Conservation (phyloP, 2,888 invertebrate species). For the Nomada hirtipes region DNA sequence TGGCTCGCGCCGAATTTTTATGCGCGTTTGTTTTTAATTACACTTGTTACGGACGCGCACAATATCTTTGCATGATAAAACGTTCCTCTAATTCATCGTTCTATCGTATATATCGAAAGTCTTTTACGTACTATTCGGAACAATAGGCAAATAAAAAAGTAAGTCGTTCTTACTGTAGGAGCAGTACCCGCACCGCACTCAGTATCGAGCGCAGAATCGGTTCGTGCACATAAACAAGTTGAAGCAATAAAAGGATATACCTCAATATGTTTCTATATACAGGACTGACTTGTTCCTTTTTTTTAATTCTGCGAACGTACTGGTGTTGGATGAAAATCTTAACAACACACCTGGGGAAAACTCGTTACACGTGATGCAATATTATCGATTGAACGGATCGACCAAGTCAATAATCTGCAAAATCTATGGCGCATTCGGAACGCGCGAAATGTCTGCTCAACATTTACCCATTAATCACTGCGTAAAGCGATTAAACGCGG, state of each 20-base stretch:
- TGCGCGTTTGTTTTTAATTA: background rate
- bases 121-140: slow-evolving; percentile 20
- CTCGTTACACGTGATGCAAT: slow-evolving; percentile 39
- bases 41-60: background rate
- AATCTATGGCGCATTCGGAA: slow-evolving; percentile 61
- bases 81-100: slow-evolving; percentile 4
- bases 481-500: slow-evolving; percentile 46
- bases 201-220: slow-evolving; percentile 46
- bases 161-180: slow-evolving; percentile 38
- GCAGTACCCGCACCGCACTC: slow-evolving; percentile 16
- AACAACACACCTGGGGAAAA: slow-evolving; percentile 22
- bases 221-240: slow-evolving; percentile 42
- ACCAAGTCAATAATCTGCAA: slow-evolving; percentile 58
- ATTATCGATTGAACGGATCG: slow-evolving; percentile 64
- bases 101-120: slow-evolving; percentile 9
- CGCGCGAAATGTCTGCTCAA: slow-evolving; percentile 64
- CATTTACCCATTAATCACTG: slow-evolving; percentile 42
- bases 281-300: slow-evolving; percentile 15
- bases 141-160: slow-evolving; percentile 23
- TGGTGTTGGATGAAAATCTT: background rate
- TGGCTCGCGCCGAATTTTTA: background rate
- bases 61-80: background rate
- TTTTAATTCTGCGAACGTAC: slow-evolving; percentile 22
- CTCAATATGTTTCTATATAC: background rate
- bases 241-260: slow-evolving; percentile 28